These are phyloP conservation scores for Ceratoteleas bidentatus DNA, from an alignment of 1,140 invertebrate genomes.

Conservation along the genomic window DNA sequence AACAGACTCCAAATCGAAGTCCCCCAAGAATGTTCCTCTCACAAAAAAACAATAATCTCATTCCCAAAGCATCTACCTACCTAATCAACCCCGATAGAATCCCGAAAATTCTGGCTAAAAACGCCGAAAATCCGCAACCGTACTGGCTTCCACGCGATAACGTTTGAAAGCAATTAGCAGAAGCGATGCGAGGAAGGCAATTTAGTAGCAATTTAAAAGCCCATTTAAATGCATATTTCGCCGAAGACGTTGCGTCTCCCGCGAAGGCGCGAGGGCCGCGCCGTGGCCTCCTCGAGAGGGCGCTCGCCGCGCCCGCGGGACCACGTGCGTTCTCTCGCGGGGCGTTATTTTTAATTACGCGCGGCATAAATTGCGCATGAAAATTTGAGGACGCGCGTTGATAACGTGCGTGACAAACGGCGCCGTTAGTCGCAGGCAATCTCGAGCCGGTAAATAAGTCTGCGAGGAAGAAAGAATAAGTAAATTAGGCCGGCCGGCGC, in stretches of 20 bases:
- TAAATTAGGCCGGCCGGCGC: constrained; percentile 78
- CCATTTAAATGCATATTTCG: constrained; percentile 75
- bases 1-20: too few relatives aligned
- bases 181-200: constrained; percentile 62
- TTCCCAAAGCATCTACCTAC: too few relatives aligned
- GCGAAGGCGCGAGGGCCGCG: constrained; percentile 59
- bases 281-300: background rate
- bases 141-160: constrained; percentile 42
- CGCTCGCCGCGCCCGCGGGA: constrained; percentile 2
- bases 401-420: constrained; percentile 58
- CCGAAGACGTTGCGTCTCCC: constrained; percentile 63
- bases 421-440: constrained; percentile 70
- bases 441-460: constrained; percentile 78
- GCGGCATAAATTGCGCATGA: constrained; percentile 47
- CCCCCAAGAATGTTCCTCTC: too few relatives aligned
- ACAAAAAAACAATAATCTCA: too few relatives aligned
- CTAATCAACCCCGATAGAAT: too few relatives aligned
- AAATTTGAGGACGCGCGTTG: constrained; percentile 55
- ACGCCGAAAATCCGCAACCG: background rate
- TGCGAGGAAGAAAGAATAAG: constrained; percentile 75
- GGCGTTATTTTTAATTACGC: constrained; percentile 52
- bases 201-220: constrained; percentile 72
- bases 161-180: constrained; percentile 63
- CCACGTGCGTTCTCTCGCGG: constrained; percentile 12
- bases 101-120: background rate